phyloP scores from a whole-genome alignment of 1,140 invertebrate genomes.

The Cyphomyrmex costatus region DNA sequence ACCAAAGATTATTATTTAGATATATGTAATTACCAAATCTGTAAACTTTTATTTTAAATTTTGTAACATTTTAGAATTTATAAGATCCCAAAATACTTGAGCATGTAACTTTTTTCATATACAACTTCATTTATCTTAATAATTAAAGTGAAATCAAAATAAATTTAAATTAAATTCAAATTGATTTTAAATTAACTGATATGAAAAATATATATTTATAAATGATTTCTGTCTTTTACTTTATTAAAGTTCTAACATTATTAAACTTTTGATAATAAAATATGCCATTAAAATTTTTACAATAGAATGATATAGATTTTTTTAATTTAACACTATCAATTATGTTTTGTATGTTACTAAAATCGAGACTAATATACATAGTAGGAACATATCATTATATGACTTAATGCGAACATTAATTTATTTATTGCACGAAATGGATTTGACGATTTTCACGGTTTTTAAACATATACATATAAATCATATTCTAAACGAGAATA shows the following conservation, averaged over 20 bases:
- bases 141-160: neutral
- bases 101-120: neutral
- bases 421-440: neutral
- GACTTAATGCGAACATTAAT: neutral
- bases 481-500: slow-evolving; percentile 3
- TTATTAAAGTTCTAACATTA: neutral
- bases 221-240: neutral
- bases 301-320: neutral
- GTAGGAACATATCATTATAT: neutral
- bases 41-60: too few species aligned
- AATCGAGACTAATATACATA: neutral
- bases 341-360: neutral
- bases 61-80: neutral
- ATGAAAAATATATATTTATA: neutral
- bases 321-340: neutral
- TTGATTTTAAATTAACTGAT: neutral
- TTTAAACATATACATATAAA: neutral
- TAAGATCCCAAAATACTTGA: neutral
- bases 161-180: neutral
- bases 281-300: neutral
- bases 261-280: neutral
- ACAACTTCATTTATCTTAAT: neutral
- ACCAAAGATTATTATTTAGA: neutral
- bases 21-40: slow-evolving; percentile 10
- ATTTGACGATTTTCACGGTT: neutral